Evolutionary conservation across 2,888 invertebrate species (phyloP), one percentile per base, ranked within the genome.

Genomic region (Adelphocoris suturalis): DNA sequence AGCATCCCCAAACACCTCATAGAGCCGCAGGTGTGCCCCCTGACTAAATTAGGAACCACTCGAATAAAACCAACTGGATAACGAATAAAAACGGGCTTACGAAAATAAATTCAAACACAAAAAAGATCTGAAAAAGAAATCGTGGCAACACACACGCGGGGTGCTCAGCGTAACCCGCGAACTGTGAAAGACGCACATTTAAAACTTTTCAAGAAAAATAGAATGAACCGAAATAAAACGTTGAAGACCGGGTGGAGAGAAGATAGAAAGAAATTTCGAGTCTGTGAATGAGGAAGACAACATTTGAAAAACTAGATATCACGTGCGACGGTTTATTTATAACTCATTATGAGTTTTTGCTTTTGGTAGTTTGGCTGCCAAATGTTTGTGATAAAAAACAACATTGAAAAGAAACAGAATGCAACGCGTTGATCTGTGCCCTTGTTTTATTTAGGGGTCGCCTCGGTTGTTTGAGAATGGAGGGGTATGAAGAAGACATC

Each of bases 261-360:
- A 23, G 37, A 37, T 37, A 2, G 37, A 37, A 57, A 86, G 86
- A 37, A 23, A 52, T 46, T 57, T 57, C 9, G 27, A 28, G 61
- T 47, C 27, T 19, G 87, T 87, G 87, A 87, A 87, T 87, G 87
- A 85, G 87, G 87, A 87, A 87, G 87, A 87, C 87, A 87, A 87
- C 87, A 47, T 87, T 87, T 76, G 87, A 87, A 87, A 87, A 87
- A 87, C 87, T 87, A 52, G 75, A 87, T 48, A 48, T 87, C 87
- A 87, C 87, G 78, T 87, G 87, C 52, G 48, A 55, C 5, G 86
- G 27, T 47, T 12, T 87, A 87, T 87, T 87, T 87, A 13, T 87
- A 87, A 76, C 76, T 87, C 87, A 87, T 87, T 87, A 87, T 75
- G 87, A 87, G 61, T 11, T 86, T 86, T 68, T 86, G n/a, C 28